These are phyloP conservation scores for Pardosa pseudoannulata DNA, from an alignment of 2,888 invertebrate genomes.

Conservation along the genomic window DNA sequence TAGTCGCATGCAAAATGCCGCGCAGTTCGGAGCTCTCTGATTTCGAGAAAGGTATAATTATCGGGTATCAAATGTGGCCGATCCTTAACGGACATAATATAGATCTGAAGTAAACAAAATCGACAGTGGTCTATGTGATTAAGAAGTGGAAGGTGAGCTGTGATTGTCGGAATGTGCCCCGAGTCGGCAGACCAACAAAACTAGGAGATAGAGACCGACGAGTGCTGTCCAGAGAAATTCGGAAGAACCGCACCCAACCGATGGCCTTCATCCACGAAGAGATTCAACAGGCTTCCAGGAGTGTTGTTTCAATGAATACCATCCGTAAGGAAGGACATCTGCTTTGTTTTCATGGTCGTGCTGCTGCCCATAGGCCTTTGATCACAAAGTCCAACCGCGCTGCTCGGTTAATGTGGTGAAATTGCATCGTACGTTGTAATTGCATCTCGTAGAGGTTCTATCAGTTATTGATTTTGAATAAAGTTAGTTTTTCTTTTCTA, in stretches of 20 bases:
- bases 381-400: conserved; percentile 26
- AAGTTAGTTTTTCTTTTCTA: too few species aligned
- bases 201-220: neutral
- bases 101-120: neutral
- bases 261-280: neutral
- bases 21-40: neutral
- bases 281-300: conserved; percentile 16
- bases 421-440: too few species aligned
- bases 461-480: too few species aligned
- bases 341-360: conserved; percentile 29
- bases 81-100: neutral
- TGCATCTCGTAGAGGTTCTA: too few species aligned
- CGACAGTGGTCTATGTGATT: conserved; percentile 1
- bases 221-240: neutral
- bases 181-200: conserved; percentile 5
- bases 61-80: neutral
- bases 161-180: conserved; percentile 18
- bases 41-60: neutral
- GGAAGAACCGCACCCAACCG: neutral
- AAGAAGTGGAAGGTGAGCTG: neutral
- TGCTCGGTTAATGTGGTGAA: conserved; percentile 28
- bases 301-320: neutral
- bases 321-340: neutral
- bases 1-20: conserved; percentile 16
- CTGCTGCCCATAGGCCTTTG: conserved; percentile 31